Conservation (phyloP, 2,797 vertebrate genomes). For the Mallotus villosus region DNA sequence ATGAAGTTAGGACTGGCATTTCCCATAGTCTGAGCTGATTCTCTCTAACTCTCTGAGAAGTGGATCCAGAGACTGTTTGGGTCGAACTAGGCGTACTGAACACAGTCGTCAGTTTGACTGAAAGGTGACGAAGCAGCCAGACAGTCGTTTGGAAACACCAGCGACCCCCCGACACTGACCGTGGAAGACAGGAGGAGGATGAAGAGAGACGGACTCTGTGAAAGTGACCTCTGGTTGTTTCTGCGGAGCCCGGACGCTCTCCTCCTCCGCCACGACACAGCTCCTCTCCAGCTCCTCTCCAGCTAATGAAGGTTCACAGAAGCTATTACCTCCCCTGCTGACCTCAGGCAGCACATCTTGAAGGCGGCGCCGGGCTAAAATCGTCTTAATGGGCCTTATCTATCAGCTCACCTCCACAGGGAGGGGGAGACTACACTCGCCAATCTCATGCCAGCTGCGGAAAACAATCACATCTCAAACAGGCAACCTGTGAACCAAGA, state of each 20-base stretch:
- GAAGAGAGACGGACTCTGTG: neutral
- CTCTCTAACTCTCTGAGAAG: no score
- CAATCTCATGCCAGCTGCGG: conserved; percentile 21
- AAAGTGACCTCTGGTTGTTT: neutral
- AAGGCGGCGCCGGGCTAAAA: conserved; percentile 29
- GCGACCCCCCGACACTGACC: neutral
- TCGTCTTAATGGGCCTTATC: conserved; percentile 35
- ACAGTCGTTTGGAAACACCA: neutral
- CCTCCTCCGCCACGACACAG: neutral
- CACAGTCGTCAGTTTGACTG: neutral
- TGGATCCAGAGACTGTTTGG: neutral
- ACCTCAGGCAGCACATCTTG: conserved; percentile 35
- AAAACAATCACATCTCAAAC: conserved; percentile 9
- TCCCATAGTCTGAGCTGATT: no score
- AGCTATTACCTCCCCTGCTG: conserved; percentile 40
- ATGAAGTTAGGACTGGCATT: no score
- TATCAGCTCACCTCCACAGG: conserved; percentile 30
- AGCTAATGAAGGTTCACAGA: conserved; percentile 47
- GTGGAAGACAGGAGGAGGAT: neutral
- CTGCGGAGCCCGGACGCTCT: no score
- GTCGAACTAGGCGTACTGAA: neutral
- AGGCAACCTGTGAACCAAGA: neutral
- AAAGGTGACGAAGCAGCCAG: neutral
- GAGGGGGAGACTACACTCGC: conserved; percentile 13
- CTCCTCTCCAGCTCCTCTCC: conserved; percentile 10